Evolutionary conservation across 2,113 vertebrate genomes (phyloP).

Genomic region (Neodon shergylaensis): DNA sequence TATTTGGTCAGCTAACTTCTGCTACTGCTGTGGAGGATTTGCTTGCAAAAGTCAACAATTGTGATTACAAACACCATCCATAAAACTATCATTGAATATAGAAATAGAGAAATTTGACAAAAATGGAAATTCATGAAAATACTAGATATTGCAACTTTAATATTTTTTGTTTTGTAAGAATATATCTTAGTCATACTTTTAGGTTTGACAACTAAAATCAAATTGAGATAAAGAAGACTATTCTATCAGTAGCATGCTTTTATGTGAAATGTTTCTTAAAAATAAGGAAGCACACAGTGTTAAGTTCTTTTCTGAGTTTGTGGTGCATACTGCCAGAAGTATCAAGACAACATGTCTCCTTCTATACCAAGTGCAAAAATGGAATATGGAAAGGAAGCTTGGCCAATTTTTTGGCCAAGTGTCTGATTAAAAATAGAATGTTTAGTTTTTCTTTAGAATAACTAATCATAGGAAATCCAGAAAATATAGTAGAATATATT

Average conservation of each 20-base stretch:
- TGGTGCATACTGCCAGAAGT: neutral
- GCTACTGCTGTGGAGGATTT: neutral
- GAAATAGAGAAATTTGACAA: slow-evolving; percentile 2
- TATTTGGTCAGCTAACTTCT: neutral
- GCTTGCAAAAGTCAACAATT: neutral
- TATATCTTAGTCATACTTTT: neutral
- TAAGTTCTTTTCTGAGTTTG: slow-evolving; percentile 19
- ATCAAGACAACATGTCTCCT: neutral
- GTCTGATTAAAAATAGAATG: neutral
- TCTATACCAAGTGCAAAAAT: neutral
- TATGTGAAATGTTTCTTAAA: neutral
- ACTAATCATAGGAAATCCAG: neutral
- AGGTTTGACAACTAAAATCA: neutral
- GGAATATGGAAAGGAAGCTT: neutral
- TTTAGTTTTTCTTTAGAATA: neutral
- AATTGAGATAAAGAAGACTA: neutral
- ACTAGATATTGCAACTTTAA: neutral
- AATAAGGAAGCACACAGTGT: neutral
- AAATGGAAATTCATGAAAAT: neutral
- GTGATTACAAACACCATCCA: neutral
- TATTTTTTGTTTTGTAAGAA: neutral
- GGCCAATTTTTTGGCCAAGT: neutral
- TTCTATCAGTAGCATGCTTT: neutral
- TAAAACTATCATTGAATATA: neutral
- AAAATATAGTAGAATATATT: neutral